Evolutionary conservation across 2,888 invertebrate species (phyloP).

Genomic region (Cryptops parisi): DNA sequence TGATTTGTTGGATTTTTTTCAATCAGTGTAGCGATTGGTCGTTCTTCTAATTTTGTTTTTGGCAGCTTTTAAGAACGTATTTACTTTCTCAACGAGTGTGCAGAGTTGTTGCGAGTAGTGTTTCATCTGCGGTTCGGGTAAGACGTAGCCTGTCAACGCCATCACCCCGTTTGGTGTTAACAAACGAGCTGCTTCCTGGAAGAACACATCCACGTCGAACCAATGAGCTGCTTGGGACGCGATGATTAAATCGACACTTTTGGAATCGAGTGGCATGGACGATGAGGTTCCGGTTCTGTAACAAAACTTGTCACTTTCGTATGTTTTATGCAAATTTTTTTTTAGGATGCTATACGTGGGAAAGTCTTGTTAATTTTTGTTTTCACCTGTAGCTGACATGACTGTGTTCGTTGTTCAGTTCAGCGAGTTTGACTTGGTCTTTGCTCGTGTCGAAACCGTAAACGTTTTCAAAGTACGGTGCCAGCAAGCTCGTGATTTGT

Average conservation of each 20-base stretch:
- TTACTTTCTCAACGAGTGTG: not conserved
- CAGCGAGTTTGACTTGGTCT: not conserved
- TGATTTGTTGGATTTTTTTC: no score
- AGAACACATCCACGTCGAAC: slow-evolving; percentile 6
- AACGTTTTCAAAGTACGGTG: not conserved
- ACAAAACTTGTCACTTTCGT: no score
- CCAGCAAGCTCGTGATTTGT: not conserved
- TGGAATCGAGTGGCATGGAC: not conserved
- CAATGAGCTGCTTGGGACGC: slow-evolving; percentile 7
- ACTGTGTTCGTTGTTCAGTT: not conserved
- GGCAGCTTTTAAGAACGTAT: no score
- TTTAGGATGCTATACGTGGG: not conserved
- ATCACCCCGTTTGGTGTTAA: slow-evolving; percentile 3
- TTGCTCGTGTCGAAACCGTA: not conserved
- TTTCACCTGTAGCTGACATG: not conserved
- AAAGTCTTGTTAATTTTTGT: not conserved
- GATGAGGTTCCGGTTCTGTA: not conserved
- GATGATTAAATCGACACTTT: slow-evolving; percentile 7
- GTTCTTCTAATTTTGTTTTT: no score
- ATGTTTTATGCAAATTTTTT: not conserved
- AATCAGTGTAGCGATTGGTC: no score
- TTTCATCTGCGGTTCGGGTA: slow-evolving; percentile 2
- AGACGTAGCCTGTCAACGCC: slow-evolving; percentile 1
- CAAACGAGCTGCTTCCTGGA: not conserved
- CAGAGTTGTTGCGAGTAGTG: not conserved